A percentile compares a stretch with the other conserved stretches of the same genome.
Conservation (phyloP, 2,797 vertebrate species). For the Sparidentex hasta region DNA sequence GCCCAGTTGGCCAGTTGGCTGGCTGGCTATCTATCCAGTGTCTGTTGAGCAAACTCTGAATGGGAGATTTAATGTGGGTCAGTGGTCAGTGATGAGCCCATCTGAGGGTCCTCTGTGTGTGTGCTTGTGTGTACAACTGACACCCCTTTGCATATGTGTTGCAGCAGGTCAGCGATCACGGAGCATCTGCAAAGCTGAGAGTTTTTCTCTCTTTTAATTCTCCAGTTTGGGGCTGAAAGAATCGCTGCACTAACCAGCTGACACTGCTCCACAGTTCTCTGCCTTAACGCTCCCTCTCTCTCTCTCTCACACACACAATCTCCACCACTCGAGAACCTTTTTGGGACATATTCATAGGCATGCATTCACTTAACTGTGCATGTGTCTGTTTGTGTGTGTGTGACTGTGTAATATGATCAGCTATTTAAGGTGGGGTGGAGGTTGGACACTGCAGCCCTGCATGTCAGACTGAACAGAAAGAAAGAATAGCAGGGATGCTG, state of each 20-base stretch:
- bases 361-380: conserved; percentile 2
- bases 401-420: conserved; percentile 49
- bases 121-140: conserved; percentile 33
- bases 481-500: conserved; percentile 61
- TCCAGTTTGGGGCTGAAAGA: conserved; percentile 38
- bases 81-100: conserved; percentile 62
- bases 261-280: conserved; percentile 39
- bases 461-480: conserved; percentile 54
- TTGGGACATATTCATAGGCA: neutral
- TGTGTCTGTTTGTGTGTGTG: conserved; percentile 27
- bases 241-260: conserved; percentile 55
- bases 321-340: neutral
- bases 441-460: conserved; percentile 36
- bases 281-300: conserved; percentile 20
- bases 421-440: conserved; percentile 31
- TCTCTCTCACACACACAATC: conserved; percentile 7
- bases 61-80: conserved; percentile 77
- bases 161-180: conserved; percentile 53
- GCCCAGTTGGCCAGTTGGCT: conserved; percentile 65
- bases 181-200: conserved; percentile 63
- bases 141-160: conserved; percentile 50
- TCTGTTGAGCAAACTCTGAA: conserved; percentile 70
- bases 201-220: conserved; percentile 35
- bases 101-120: conserved; percentile 35
- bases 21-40: conserved; percentile 61